Evolutionary conservation across 2,888 invertebrate species (phyloP).

Genomic region (Gastrophysa polygoni): DNA sequence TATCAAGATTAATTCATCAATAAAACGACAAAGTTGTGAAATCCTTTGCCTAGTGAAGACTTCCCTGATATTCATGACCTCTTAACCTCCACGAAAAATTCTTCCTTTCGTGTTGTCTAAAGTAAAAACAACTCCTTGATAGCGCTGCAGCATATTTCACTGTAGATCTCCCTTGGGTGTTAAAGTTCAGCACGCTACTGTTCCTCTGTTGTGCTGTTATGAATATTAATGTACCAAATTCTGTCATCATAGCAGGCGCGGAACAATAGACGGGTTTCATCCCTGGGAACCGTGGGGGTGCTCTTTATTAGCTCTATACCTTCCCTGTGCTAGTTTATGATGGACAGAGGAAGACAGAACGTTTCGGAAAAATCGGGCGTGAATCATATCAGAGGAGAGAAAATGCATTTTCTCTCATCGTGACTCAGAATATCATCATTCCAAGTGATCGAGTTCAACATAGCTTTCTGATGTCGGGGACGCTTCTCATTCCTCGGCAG

Average conservation of each 20-base stretch:
- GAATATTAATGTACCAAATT: conserved; percentile 48
- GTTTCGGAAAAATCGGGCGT: not conserved
- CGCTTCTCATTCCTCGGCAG: not conserved
- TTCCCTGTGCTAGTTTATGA: conserved; percentile 15
- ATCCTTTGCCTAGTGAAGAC: too few species aligned
- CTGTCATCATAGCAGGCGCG: conserved; percentile 41
- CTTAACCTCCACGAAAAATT: too few species aligned
- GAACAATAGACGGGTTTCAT: conserved; percentile 46
- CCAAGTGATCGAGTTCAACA: too few species aligned
- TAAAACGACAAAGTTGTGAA: too few species aligned
- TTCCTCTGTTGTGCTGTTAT: conserved; percentile 35
- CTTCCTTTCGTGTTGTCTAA: too few species aligned
- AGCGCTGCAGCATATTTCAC: not conserved
- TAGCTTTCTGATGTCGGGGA: too few species aligned
- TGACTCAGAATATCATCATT: too few species aligned
- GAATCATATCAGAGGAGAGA: too few species aligned
- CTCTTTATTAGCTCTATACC: conserved; percentile 38
- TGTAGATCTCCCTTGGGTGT: not conserved
- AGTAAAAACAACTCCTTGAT: too few species aligned
- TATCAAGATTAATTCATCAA: too few species aligned
- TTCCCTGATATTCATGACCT: too few species aligned
- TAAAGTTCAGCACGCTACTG: not conserved
- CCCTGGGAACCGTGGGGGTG: conserved; percentile 43
- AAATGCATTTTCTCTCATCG: too few species aligned
- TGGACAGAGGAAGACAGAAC: conserved; percentile 4